A percentile compares a stretch with the other conserved stretches of the same genome.
These are phyloP conservation scores for Eleginops maclovinus DNA, from an alignment of 2,113 vertebrate species.

Conservation along the genomic window DNA sequence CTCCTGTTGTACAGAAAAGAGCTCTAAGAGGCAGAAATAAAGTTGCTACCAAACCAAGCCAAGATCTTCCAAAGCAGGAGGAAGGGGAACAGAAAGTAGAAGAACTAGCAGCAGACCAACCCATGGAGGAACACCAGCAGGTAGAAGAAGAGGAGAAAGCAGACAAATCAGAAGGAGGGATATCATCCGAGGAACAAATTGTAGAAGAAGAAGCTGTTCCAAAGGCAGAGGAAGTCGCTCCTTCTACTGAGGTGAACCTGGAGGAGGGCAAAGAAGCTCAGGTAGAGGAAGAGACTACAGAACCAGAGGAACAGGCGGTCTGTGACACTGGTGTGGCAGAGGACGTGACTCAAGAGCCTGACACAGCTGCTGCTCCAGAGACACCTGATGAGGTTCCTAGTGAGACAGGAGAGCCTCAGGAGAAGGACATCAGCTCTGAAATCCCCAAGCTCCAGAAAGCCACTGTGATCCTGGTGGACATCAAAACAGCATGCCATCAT, in stretches of 20 bases:
- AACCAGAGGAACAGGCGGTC: background rate
- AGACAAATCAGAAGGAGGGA: background rate
- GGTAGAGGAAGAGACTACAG: background rate
- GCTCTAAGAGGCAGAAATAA: background rate
- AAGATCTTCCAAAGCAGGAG: background rate
- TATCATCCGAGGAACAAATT: background rate
- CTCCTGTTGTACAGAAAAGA: conserved; percentile 11
- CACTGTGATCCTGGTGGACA: conserved; percentile 25
- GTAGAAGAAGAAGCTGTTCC: background rate
- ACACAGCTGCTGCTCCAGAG: background rate
- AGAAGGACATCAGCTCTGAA: background rate
- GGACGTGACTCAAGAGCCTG: background rate
- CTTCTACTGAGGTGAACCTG: background rate
- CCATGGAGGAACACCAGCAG: background rate
- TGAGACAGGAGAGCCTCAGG: background rate
- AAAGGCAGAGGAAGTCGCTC: background rate
- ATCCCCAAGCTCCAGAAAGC: conserved; percentile 19
- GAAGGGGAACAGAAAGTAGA: background rate
- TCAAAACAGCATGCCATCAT: conserved; percentile 15
- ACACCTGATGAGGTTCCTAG: background rate
- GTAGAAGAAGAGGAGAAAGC: background rate
- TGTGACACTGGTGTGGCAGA: background rate
- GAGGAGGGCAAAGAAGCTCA: background rate
- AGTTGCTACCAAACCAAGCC: background rate
- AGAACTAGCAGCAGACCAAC: background rate